Evolutionary conservation across 2,797 vertebrate genomes (phyloP), one percentile per base, ranked within the genome.

Genomic region (Apogon hyalosoma): DNA sequence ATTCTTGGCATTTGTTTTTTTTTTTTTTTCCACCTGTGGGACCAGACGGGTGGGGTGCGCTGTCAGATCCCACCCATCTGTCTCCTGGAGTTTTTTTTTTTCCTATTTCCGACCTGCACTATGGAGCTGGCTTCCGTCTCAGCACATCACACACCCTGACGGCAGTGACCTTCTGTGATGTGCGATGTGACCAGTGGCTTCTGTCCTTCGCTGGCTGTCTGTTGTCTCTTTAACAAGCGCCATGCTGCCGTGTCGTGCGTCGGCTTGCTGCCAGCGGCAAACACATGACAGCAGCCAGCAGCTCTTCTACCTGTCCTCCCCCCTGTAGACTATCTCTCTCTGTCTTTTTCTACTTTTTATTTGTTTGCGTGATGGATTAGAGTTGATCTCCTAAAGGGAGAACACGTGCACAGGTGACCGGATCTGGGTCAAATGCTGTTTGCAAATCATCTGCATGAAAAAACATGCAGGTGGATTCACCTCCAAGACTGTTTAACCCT

Each of bases 211-310:
- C 82, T 60, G 63, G 63, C 73, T 65, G 55, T 61, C 64, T 63
- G 46, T 84, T 73, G 81, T 79, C 64, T 52, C 33, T 48, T 68
- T 83, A 81, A 87, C 80, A 73, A 82, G 69, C 75, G 16, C 55
- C 82, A 43, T 54, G 86, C 73, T 13, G 77, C 79, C 81, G 77
- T 73, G 73, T 83, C 73, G 52, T 74, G 59, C 48, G 40, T 46
- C 10, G 72, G 68, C 83, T 55, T 51, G 69, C 79, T 73, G 77
- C 77, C 80, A 52, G 57, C 11, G 56, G 66, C 57, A 11, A 71
- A 51, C 79, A 71, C 69, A 51, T 15, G 75, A 65, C 11, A 66
- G 71, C 69, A 36, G 75, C 69, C 76, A 62, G 76, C 66, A 56
- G 74, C 69, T 85, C 58, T 13, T 83, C 79, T 66, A 50, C 68